Evolutionary conservation across 2,113 vertebrate species (phyloP).

Genomic region (Phasianus colchicus): DNA sequence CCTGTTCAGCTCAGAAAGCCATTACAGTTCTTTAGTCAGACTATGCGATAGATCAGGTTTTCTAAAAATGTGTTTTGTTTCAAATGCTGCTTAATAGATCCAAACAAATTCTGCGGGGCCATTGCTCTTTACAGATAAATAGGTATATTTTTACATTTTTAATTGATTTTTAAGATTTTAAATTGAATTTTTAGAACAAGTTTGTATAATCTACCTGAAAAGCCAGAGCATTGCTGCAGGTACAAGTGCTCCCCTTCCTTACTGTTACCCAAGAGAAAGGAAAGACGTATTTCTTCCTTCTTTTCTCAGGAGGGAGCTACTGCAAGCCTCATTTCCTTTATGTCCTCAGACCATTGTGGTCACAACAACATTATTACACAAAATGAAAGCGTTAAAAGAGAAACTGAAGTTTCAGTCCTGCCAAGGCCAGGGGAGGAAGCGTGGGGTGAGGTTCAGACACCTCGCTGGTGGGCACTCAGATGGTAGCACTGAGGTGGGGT

Average conservation of each 20-base stretch:
- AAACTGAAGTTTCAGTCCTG: background rate
- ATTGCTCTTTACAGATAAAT: background rate
- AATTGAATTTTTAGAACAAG: slow-evolving; percentile 42
- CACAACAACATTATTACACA: background rate
- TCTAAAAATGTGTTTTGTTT: slow-evolving; percentile 29
- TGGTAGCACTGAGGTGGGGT: background rate
- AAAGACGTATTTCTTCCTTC: background rate
- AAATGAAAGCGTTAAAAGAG: background rate
- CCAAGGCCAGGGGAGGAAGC: background rate
- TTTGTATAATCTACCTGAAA: slow-evolving; percentile 29
- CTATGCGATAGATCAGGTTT: background rate
- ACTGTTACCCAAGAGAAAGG: background rate
- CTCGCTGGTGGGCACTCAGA: background rate
- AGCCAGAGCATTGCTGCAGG: background rate
- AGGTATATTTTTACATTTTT: slow-evolving; percentile 51
- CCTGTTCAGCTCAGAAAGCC: slow-evolving; percentile 13
- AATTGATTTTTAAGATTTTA: slow-evolving; percentile 50
- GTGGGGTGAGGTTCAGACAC: background rate
- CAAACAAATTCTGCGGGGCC: background rate
- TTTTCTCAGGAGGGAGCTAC: background rate
- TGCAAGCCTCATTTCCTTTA: background rate
- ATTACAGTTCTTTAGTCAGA: background rate
- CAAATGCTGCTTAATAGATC: background rate
- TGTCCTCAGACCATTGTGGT: background rate
- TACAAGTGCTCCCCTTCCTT: background rate